Base-by-base conservation (phyloP, 1,140 invertebrate species). In the Aculops lycopersici region DNA sequence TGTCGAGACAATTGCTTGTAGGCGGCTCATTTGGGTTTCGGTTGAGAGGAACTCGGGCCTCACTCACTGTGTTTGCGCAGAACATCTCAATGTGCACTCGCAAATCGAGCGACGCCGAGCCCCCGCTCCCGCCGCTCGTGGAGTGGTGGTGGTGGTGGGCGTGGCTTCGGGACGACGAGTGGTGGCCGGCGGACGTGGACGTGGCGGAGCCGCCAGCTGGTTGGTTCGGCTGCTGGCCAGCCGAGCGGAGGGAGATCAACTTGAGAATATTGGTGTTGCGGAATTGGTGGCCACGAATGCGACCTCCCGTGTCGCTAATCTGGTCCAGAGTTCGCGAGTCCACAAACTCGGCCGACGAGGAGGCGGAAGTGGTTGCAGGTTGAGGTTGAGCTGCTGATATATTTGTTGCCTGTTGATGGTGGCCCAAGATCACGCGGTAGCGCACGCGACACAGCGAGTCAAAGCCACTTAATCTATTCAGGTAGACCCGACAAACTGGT, bases 281-380 rank as follows among this genome's bases (percentile, higher is more conserved):
- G 0, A 72, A 67, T 44, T 69, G 66, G 70, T 72, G 75, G 0
- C 72, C 71, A 41, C 66, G 67, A 16, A 70, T 71, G 20, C 67
- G 62, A 3, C 72, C 72, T 18, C 74, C 70, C 0, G 66, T 61
- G 51, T 79, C 74, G 13, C 71, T 69, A 1, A 74, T 59, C 49
- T 75, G 72, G 48, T 78, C 73, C 5, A 79, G 61, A 18, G 69
- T 63, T 0, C 73, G 74, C 0, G 75, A 78, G 45, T 79, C 71
- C 38, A 31, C 24, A 31, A 31, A 31, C n/a, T n/a, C n/a, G n/a
- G n/a, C n/a, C n/a, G n/a, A n/a, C n/a, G n/a, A n/a, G n/a, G n/a
- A n/a, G n/a, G n/a, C n/a, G n/a, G n/a, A n/a, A n/a, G n/a, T n/a
- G n/a, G n/a, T n/a, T 8, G 8, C 8, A 8, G 24, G 24, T n/a